These are phyloP conservation scores for Baryphthengus martii DNA, from an alignment of 2,113 vertebrate genomes.

Conservation along the genomic window DNA sequence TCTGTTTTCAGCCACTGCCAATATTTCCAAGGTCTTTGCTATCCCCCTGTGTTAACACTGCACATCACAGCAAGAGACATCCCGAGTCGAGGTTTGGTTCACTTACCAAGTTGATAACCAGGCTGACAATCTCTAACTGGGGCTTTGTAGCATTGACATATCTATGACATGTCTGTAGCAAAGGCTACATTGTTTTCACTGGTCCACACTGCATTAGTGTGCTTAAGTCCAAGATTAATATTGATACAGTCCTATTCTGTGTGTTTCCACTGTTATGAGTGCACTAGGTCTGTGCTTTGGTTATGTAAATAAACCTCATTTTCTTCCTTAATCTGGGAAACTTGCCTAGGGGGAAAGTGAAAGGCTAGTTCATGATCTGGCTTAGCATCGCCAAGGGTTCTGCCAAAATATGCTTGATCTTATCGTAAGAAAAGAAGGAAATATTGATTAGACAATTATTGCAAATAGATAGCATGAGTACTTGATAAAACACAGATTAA, in stretches of 20 bases:
- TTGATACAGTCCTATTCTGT: neutral
- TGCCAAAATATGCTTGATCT: neutral
- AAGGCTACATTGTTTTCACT: neutral
- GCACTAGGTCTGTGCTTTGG: neutral
- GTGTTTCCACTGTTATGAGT: neutral
- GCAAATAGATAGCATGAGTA: neutral
- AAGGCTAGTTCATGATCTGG: neutral
- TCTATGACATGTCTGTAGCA: neutral
- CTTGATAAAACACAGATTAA: neutral
- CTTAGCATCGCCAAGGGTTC: neutral
- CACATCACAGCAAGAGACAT: neutral
- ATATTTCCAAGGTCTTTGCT: neutral
- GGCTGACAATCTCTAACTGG: neutral
- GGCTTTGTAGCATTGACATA: fast-evolving
- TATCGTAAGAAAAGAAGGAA: neutral
- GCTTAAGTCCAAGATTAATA: neutral
- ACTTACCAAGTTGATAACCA: neutral
- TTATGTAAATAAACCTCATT: neutral
- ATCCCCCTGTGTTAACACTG: neutral
- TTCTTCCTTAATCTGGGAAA: neutral
- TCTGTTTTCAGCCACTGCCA: neutral
- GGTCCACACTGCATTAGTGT: neutral
- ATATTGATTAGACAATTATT: neutral
- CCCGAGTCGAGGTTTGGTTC: neutral
- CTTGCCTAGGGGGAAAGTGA: neutral